Conservation (phyloP, 2,797 vertebrate species). For the Tolypeutes matacus region DNA sequence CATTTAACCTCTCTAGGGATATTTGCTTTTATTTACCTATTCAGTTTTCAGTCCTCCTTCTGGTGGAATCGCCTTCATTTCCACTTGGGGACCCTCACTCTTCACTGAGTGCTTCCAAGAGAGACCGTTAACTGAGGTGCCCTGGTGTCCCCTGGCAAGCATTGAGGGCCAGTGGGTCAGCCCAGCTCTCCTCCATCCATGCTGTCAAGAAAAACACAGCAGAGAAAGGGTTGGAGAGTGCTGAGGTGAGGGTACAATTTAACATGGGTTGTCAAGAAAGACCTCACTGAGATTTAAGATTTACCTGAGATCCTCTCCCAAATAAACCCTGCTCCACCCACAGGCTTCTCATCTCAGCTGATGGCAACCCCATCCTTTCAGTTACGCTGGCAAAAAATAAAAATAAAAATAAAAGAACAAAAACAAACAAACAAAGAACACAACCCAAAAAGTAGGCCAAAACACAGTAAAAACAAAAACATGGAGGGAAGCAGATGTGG, state of each 20-base stretch:
- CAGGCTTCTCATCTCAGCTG: background rate
- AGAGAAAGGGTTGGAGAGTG: background rate
- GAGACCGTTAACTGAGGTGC: background rate
- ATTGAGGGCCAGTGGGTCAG: background rate
- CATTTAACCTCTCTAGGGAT: no score
- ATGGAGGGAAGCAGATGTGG: no score
- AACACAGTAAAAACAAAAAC: background rate
- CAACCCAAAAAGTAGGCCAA: no score
- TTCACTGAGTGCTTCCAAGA: background rate
- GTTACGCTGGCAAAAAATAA: background rate
- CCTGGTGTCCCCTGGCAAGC: background rate
- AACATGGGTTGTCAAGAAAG: no score
- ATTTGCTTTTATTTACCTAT: background rate
- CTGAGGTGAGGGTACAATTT: no score
- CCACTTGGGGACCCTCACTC: background rate
- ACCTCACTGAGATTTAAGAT: no score
- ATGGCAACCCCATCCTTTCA: background rate
- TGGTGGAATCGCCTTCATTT: background rate
- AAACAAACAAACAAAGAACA: no score
- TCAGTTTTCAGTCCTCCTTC: background rate
- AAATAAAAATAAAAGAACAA: slow-evolving; percentile 28
- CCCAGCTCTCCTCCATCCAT: background rate
- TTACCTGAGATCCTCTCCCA: background rate
- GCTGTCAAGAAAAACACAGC: background rate
- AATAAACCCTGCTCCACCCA: background rate